Evolutionary conservation across 2,888 invertebrate species (phyloP).

Genomic region (Lepidochrysops patricia): DNA sequence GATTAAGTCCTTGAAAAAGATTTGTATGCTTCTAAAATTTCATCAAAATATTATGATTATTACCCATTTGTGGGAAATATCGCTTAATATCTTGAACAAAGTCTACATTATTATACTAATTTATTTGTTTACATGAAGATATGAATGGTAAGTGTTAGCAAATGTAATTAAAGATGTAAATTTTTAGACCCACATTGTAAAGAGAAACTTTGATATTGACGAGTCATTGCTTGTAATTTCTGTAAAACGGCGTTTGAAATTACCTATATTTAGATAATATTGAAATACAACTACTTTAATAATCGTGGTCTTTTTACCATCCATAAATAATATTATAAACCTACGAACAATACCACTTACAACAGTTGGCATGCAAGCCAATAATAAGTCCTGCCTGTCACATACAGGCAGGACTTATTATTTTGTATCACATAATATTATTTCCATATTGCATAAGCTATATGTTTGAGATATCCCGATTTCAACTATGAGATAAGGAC

Average conservation of each 20-base stretch:
- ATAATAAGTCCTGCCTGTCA: no score
- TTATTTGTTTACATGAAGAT: neutral
- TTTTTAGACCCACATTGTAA: conserved; percentile 16
- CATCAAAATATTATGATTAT: conserved; percentile 8
- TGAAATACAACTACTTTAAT: neutral
- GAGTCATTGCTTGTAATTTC: conserved; percentile 17
- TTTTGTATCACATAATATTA: no score
- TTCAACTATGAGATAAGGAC: no score
- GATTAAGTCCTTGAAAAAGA: no score
- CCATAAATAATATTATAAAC: no score
- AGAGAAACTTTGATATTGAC: conserved; percentile 21
- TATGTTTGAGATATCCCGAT: no score
- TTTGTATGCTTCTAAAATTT: neutral
- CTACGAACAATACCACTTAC: no score
- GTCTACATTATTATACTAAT: neutral
- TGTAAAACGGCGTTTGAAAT: neutral
- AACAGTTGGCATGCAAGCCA: no score
- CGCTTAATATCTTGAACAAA: neutral
- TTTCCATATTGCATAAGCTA: no score
- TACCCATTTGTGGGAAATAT: neutral
- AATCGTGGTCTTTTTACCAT: no score
- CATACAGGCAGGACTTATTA: no score
- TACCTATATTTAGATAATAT: no score
- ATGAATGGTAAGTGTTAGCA: neutral
- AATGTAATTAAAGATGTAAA: neutral